Evolutionary conservation across 2,797 vertebrate species (phyloP).

Genomic region (Syndactyla subalaris): DNA sequence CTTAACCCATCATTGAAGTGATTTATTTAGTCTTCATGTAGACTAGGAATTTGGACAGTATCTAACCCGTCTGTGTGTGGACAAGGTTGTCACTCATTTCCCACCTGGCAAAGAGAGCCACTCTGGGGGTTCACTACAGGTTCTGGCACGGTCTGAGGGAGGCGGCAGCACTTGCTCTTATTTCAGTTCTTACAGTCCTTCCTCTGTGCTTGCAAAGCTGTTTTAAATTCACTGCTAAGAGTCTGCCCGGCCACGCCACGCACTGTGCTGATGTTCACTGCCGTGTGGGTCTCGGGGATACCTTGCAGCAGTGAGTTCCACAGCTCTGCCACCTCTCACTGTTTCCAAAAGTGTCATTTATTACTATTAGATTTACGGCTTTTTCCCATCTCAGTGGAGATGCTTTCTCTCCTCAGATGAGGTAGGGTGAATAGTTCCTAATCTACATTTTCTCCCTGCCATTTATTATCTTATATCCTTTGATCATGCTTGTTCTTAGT

Average conservation of each 20-base stretch:
- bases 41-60: neutral
- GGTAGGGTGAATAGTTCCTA: neutral
- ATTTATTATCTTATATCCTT: neutral
- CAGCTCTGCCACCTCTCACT: neutral
- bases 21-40: constrained; percentile 19
- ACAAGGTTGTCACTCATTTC: neutral
- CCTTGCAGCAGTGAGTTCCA: neutral
- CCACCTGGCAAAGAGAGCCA: neutral
- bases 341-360: neutral
- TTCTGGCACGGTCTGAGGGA: neutral
- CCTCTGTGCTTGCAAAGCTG: neutral
- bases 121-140: neutral
- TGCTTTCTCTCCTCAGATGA: neutral
- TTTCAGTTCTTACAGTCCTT: neutral
- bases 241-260: neutral
- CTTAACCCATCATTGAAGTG: neutral
- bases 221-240: neutral
- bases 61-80: neutral
- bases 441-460: neutral
- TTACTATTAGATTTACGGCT: neutral
- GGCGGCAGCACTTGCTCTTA: neutral
- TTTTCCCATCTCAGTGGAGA: neutral
- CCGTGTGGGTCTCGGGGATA: neutral
- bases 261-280: neutral
- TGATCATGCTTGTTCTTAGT: neutral